A percentile compares a stretch with the other conserved stretches of the same genome.
Conservation (phyloP, 2,888 invertebrate species). For the Drosophila mulleri region DNA sequence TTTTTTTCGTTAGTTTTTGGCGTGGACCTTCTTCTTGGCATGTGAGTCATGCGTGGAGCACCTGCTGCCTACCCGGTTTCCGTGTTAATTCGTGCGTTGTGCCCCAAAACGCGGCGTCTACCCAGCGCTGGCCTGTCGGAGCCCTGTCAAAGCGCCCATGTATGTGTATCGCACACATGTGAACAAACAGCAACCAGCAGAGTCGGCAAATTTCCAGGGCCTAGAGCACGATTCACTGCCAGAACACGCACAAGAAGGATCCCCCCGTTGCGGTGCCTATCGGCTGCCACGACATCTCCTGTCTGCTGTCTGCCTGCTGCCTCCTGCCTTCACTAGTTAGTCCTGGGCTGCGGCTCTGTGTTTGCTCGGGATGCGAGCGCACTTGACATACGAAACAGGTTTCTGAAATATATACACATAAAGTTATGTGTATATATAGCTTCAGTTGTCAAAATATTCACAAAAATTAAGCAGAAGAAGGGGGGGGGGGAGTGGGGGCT, state of each 20-base stretch:
- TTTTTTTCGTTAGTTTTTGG: slow-evolving; percentile 22
- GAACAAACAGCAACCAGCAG: slow-evolving; percentile 42
- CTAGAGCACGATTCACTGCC: slow-evolving; percentile 58
- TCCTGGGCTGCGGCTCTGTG: slow-evolving; percentile 28
- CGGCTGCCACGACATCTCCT: neutral
- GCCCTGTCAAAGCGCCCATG: slow-evolving; percentile 61
- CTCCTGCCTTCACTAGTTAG: slow-evolving; percentile 30
- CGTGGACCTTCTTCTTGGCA: slow-evolving; percentile 49
- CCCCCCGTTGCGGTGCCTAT: neutral
- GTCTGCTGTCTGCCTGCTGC: slow-evolving; percentile 2
- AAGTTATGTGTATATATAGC: slow-evolving; percentile 18
- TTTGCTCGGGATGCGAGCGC: slow-evolving; percentile 63
- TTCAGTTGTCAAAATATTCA: slow-evolving; percentile 55
- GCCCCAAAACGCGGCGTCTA: slow-evolving; percentile 40
- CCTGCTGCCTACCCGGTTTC: slow-evolving; percentile 64
- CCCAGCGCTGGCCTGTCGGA: slow-evolving; percentile 46
- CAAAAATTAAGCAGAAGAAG: slow-evolving; percentile 42
- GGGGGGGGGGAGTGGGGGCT: slow-evolving; percentile 5
- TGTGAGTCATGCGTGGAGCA: slow-evolving; percentile 72
- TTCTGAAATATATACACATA: slow-evolving; percentile 49
- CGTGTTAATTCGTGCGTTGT: slow-evolving; percentile 75
- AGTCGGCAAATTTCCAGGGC: slow-evolving; percentile 55
- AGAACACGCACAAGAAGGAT: slow-evolving; percentile 42
- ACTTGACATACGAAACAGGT: slow-evolving; percentile 70
- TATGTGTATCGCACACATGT: slow-evolving; percentile 53